Evolutionary conservation across 2,113 vertebrate species (phyloP).

Genomic region (Charina bottae): DNA sequence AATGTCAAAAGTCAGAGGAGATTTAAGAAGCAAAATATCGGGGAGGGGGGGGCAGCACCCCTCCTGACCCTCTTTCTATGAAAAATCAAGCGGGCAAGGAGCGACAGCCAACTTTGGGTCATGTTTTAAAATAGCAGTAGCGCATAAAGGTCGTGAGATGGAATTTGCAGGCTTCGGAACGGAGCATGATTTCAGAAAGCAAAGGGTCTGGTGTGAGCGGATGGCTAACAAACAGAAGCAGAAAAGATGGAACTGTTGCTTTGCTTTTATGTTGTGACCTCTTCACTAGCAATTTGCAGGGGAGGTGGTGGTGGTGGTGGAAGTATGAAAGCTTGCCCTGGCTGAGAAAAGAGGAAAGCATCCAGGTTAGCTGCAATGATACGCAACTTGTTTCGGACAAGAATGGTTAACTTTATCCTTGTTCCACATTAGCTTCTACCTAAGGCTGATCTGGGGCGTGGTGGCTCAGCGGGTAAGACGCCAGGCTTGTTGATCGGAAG

Average conservation of each 20-base stretch:
- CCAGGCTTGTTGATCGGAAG: too few relatives aligned
- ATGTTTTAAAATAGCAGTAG: neutral
- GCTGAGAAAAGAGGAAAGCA: too few relatives aligned
- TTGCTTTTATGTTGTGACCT: too few relatives aligned
- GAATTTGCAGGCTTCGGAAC: neutral
- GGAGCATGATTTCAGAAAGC: neutral
- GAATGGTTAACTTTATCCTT: too few relatives aligned
- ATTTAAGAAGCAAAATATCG: neutral
- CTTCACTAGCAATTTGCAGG: neutral
- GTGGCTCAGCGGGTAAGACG: too few relatives aligned
- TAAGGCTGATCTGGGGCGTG: too few relatives aligned
- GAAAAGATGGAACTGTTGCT: neutral
- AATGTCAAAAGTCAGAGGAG: neutral
- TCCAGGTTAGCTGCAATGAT: too few relatives aligned
- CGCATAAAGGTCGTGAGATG: constrained; percentile 1
- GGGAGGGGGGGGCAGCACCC: neutral
- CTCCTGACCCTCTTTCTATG: too few relatives aligned
- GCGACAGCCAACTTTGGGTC: neutral
- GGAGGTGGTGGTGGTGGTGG: neutral
- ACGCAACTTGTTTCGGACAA: too few relatives aligned
- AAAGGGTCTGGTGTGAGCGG: too few relatives aligned
- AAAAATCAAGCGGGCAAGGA: neutral
- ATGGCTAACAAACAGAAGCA: neutral
- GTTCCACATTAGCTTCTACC: too few relatives aligned
- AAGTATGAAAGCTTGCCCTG: neutral